Evolutionary conservation across 2,113 vertebrate genomes (phyloP).

Genomic region (Mus spicilegus): DNA sequence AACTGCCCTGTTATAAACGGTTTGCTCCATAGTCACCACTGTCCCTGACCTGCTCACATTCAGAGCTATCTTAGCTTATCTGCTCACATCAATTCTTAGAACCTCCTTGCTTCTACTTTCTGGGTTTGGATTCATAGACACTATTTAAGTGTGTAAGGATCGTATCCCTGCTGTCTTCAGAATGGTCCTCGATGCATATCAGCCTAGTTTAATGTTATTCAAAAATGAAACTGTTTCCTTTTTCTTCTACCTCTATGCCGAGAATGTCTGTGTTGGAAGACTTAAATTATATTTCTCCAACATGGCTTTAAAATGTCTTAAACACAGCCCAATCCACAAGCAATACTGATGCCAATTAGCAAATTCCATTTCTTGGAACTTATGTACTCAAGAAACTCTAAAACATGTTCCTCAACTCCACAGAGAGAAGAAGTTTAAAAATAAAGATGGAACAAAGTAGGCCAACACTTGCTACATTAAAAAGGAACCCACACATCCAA

Average conservation of each 20-base stretch:
- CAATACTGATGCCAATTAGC: slow-evolving; percentile 23
- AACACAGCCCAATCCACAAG: slow-evolving; percentile 16
- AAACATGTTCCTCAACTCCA: neutral
- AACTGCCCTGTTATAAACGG: neutral
- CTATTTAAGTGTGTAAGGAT: neutral
- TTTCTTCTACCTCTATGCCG: neutral
- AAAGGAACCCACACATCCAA: neutral
- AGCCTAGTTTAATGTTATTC: neutral
- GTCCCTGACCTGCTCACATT: neutral
- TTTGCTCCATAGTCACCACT: neutral
- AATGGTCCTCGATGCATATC: too few species aligned
- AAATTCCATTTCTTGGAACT: slow-evolving; percentile 11
- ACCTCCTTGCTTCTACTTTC: neutral
- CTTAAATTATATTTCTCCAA: slow-evolving; percentile 21
- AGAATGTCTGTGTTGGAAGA: neutral
- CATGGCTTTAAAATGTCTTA: neutral
- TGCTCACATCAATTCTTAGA: neutral
- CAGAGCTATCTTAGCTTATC: neutral
- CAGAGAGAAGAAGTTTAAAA: neutral
- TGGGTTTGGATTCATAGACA: neutral
- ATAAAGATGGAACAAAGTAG: neutral
- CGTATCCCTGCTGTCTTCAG: neutral
- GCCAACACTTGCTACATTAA: neutral
- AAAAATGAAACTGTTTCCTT: neutral
- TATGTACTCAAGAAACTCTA: slow-evolving; percentile 31